These are phyloP conservation scores for Panagrolaimus sp. DNA, from an alignment of 1,140 invertebrate species.

Conservation along the genomic window DNA sequence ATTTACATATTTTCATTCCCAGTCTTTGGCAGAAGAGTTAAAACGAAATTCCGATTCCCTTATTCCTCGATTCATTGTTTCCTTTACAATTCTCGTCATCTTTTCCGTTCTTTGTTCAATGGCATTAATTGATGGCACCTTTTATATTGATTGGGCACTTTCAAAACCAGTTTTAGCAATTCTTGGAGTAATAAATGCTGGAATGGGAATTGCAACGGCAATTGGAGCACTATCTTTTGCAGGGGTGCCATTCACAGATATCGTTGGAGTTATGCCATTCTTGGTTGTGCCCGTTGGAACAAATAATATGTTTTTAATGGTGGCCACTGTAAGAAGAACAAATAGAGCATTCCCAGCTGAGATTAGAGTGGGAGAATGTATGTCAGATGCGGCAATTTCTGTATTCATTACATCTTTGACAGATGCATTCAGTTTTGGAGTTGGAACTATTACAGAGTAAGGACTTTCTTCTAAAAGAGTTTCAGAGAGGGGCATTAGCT, in stretches of 20 bases:
- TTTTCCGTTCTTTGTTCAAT: conserved; percentile 54
- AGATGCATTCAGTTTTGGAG: conserved; percentile 60
- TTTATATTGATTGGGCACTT: conserved; percentile 54
- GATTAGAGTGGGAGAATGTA: conserved; percentile 55
- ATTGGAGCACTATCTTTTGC: conserved; percentile 83
- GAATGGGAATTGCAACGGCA: conserved; percentile 78
- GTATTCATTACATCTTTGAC: conserved; percentile 62
- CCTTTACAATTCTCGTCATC: conserved; percentile 50
- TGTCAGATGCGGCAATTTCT: conserved; percentile 61
- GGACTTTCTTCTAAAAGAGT: too few species aligned
- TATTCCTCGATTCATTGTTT: conserved; percentile 47
- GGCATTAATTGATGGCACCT: conserved; percentile 43
- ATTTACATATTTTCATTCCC: conserved; percentile 51
- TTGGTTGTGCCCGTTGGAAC: conserved; percentile 61
- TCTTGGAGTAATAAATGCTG: conserved; percentile 73
- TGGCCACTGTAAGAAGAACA: conserved; percentile 58
- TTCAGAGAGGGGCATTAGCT: too few species aligned
- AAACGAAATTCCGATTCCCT: conserved; percentile 54
- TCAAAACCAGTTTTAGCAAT: conserved; percentile 56
- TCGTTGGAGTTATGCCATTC: conserved; percentile 58
- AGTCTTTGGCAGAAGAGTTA: conserved; percentile 54
- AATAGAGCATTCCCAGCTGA: conserved; percentile 36
- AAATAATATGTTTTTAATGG: conserved; percentile 64
- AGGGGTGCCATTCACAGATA: conserved; percentile 65
- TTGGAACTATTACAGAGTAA: conserved; percentile 56